Evolutionary conservation across 30 jellyfish, hydroid and myxozoan species (phyloP), one percentile per base, ranked within the genome.

Genomic region (Hydractinia symbiolongicarpus): DNA sequence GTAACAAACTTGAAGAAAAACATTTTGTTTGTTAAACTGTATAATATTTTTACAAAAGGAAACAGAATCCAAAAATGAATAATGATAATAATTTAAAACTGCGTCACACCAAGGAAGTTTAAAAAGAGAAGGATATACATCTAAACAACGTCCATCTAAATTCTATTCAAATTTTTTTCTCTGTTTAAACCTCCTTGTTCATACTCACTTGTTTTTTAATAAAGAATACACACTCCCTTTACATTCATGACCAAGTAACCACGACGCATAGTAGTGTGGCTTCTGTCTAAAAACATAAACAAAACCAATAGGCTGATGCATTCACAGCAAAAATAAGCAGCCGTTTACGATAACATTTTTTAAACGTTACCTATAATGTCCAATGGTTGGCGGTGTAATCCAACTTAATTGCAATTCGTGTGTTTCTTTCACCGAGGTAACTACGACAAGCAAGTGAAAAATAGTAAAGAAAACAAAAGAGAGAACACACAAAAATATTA

Each of bases 211-310:
- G 13, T 79, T 64, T 21, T 61, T 60, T 53, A 79, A 68, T 5
- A 61, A 66, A 7, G 88, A 61, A 53, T 79, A 64, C 50, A 79
- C 67, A 50, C 88, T 79, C 6, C 88, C 88, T 30, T 66, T 5
- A 10, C 88, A 15, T 67, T 79, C 88, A 50, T 79, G 83, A 7
- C 88, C 88, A 79, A 79, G 58, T 61, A 79, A 62, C 53, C 40
- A 13, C 13, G 83, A 58, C 0, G 66, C 44, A 79, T 79, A 79
- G 54, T 79, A 62, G 8, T 55, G 44, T 8, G 88, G 82, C 67
- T 79, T 79, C 3, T 55, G 30, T 51, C 88, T 79, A 67, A 61
- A 61, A 79, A 13, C 64, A 5, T 20, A 61, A 20, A 50, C 67
- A 56, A 67, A 15, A 11, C 15, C 69, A 58, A 30, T 30, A 30